Evolutionary conservation across 2,888 invertebrate genomes (phyloP).

Genomic region (Smittia sp.): DNA sequence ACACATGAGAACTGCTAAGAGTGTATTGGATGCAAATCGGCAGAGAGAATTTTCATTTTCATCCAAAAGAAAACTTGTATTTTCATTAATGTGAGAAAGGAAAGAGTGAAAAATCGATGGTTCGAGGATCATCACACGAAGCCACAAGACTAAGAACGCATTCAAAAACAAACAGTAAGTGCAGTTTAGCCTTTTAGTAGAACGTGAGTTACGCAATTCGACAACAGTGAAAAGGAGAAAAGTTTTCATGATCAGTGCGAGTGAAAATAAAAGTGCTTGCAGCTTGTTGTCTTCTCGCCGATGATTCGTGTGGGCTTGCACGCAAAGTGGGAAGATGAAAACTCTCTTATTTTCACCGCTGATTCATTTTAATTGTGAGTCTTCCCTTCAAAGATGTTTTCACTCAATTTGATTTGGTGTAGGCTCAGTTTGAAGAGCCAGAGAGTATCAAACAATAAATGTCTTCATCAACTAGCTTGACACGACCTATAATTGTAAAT

Average conservation of each 20-base stretch:
- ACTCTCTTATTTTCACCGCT: background rate
- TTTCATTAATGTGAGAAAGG: background rate
- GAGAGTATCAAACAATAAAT: background rate
- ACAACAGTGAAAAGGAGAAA: background rate
- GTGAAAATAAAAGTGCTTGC: background rate
- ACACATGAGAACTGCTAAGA: background rate
- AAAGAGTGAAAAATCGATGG: conserved; percentile 10
- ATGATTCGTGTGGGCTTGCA: background rate
- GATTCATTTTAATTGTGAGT: background rate
- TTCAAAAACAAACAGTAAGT: background rate
- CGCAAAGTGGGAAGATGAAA: background rate
- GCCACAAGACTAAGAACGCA: background rate
- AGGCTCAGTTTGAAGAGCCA: background rate
- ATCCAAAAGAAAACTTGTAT: background rate
- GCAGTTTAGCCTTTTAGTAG: background rate
- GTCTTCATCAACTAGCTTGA: background rate
- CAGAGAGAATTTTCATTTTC: background rate
- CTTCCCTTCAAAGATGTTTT: background rate
- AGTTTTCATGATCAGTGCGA: conserved; percentile 6
- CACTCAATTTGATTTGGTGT: background rate
- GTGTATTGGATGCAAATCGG: background rate
- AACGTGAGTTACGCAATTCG: conserved; percentile 7
- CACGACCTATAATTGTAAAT: background rate
- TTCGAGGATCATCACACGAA: background rate
- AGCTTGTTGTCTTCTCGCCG: background rate